Evolutionary conservation across 1,140 invertebrate species (phyloP), one percentile per base, ranked within the genome.

Genomic region (Patella vulgata): DNA sequence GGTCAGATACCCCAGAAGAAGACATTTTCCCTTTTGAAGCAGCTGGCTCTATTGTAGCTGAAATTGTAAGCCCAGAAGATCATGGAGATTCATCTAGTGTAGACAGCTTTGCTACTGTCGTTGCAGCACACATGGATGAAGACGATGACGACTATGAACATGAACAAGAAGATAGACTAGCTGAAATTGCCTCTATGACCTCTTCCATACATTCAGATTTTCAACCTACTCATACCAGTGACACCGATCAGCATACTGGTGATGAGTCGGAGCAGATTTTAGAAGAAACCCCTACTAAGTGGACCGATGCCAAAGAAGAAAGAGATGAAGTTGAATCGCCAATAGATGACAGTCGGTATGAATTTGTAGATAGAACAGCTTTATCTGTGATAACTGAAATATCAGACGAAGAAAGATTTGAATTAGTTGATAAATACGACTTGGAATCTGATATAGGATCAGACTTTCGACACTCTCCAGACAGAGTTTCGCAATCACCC

Each of bases 121-220:
- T 84, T 48, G 74, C 78, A 44, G 77, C 72, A 19, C 70, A 95
- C 42, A 88, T 92, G 30, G 89, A 93, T 74, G 90, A 92, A 74
- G 89, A 92, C 76, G 88, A 92, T 27, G 89, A 93, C 75, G 90
- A 92, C 74, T 89, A 92, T 1, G 91, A 90, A 76, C 91, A 93
- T 84, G 92, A 92, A 76, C 88, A 91, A 25, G 89, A 93, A 77
- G 90, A 92, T 46, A 65, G 81, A 46, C 62, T 82, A 44, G 79
- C 77, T 51, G 82, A 84, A 51, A 75, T 84, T 66, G 72, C 81
- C 11, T 84, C 82, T 19, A 74, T 82, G 72, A 77, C 80, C 14
- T 84, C 82, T 68, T 82, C 82, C 90, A 70, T 83, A 53, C 73
- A 79, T 53, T 81, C 80, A 47, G 79, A 84, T 65, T 64, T 79